Evolutionary conservation across 92 coral and sea anemone species (phyloP).

Genomic region (Palythoa caribaeorum): DNA sequence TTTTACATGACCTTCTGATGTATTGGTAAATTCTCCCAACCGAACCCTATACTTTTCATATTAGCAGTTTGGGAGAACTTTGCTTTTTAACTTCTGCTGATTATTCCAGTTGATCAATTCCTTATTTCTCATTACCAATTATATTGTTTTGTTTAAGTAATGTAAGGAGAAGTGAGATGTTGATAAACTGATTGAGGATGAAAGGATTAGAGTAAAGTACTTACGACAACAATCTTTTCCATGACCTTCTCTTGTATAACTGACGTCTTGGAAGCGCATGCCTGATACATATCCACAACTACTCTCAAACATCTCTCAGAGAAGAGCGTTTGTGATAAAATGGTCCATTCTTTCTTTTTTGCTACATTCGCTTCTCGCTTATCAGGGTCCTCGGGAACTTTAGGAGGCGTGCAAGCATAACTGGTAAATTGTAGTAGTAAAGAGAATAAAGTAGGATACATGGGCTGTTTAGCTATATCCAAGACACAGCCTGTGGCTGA

Average conservation of each 20-base stretch:
- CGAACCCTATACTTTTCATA: too few relatives aligned
- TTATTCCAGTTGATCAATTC: too few relatives aligned
- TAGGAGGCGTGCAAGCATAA: conserved; percentile 87
- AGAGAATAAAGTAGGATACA: conserved; percentile 93
- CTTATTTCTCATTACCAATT: too few relatives aligned
- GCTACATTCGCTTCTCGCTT: conserved; percentile 49
- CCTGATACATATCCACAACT: conserved; percentile 79
- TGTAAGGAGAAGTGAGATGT: too few relatives aligned
- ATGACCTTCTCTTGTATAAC: conserved; percentile 94
- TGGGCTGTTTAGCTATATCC: conserved; percentile 92
- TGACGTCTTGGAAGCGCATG: conserved; percentile 80
- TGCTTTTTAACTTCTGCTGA: too few relatives aligned
- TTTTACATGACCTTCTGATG: too few relatives aligned
- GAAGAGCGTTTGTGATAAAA: conserved; percentile 83
- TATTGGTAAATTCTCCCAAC: too few relatives aligned
- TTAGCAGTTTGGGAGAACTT: too few relatives aligned
- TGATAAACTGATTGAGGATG: too few relatives aligned
- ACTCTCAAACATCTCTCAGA: conserved; percentile 90
- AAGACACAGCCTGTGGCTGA: conserved; percentile 83
- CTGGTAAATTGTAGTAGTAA: conserved; percentile 79
- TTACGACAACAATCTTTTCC: conserved; percentile 90
- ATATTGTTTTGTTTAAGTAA: too few relatives aligned
- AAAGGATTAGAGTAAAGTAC: not conserved
- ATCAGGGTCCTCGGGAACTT: conserved; percentile 65
- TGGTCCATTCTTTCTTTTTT: conserved; percentile 82